phyloP scores from a whole-genome alignment of 1,140 invertebrate species.

The Monomorium pharaonis region DNA sequence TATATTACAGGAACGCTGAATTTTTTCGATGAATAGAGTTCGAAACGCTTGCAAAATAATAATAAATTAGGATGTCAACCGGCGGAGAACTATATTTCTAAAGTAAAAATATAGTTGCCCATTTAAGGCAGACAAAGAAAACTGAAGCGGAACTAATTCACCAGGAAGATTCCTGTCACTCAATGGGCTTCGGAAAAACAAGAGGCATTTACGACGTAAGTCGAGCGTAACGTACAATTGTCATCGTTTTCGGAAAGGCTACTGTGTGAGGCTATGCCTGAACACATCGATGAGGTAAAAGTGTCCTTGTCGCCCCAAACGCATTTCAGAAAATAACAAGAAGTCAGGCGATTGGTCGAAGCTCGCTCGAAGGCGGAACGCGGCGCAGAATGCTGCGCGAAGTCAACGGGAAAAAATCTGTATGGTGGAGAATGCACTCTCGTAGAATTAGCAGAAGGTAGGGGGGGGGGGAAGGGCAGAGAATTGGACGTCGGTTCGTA shows the following conservation, averaged over 20 bases:
- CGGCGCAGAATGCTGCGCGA: background rate
- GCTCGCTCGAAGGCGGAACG: background rate
- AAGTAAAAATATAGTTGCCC: background rate
- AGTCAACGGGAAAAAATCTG: slow-evolving; percentile 7
- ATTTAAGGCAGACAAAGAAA: background rate
- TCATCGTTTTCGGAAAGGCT: background rate
- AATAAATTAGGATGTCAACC: background rate
- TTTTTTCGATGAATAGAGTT: background rate
- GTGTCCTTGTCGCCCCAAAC: slow-evolving; percentile 1
- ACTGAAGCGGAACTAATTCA: background rate
- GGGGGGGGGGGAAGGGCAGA: no score
- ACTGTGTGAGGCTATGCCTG: background rate
- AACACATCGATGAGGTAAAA: background rate
- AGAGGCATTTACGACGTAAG: background rate
- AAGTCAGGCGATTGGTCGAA: background rate
- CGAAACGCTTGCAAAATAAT: background rate
- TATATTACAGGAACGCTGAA: background rate
- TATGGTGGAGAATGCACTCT: slow-evolving; percentile 1
- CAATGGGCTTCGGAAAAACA: background rate
- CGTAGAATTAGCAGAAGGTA: slow-evolving; percentile 12
- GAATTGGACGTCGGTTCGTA: background rate
- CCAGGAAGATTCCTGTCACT: background rate
- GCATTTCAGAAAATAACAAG: slow-evolving; percentile 51
- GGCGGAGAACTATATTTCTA: background rate
- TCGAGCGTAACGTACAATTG: background rate